phyloP scores from a whole-genome alignment of 92 coral and sea anemone genomes.

The Zoanthus sansibaricus region DNA sequence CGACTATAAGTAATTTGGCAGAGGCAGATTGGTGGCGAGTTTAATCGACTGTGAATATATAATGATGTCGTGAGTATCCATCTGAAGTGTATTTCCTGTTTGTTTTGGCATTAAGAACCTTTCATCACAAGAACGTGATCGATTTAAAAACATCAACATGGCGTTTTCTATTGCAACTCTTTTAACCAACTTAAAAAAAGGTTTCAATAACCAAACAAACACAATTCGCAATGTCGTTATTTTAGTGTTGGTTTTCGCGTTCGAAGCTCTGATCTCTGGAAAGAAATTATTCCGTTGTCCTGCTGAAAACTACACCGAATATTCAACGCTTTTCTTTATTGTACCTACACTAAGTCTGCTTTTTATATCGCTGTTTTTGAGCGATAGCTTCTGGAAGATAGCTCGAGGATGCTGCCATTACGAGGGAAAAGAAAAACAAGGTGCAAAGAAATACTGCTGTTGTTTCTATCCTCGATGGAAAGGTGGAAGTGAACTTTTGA shows the following conservation, averaged over 20 bases:
- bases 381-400: conserved; percentile 66
- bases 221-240: conserved; percentile 71
- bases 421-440: conserved; percentile 48
- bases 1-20: background rate
- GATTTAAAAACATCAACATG: conserved; percentile 33
- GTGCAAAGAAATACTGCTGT: conserved; percentile 55
- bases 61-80: too few species aligned
- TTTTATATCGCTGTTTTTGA: conserved; percentile 67
- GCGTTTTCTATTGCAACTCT: conserved; percentile 71
- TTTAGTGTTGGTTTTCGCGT: conserved; percentile 68
- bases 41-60: too few species aligned
- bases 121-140: background rate
- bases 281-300: conserved; percentile 66
- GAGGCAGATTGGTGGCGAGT: background rate
- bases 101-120: background rate
- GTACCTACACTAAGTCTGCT: conserved; percentile 70
- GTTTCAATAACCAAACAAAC: conserved; percentile 67
- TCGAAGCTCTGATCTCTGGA: conserved; percentile 77
- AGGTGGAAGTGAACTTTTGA: conserved; percentile 66
- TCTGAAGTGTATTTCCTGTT: background rate
- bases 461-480: conserved; percentile 84
- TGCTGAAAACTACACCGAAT: conserved; percentile 49
- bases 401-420: conserved; percentile 80
- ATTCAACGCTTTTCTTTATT: conserved; percentile 72
- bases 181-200: conserved; percentile 71